These are phyloP conservation scores for Eilema caniola DNA, from an alignment of 2,888 invertebrate genomes.

Conservation along the genomic window DNA sequence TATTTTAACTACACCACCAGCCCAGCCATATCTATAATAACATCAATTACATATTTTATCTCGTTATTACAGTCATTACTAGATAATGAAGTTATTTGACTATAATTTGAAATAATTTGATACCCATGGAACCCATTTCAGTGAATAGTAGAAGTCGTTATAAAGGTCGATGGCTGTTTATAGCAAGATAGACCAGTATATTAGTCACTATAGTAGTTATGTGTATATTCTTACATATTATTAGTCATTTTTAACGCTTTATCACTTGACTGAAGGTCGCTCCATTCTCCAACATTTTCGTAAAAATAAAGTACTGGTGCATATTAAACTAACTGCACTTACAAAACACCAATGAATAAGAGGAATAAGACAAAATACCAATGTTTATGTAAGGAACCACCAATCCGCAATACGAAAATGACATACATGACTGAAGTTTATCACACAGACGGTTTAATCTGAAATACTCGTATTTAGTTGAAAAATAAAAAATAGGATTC, in stretches of 20 bases:
- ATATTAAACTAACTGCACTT: too few relatives aligned
- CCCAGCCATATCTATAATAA: constrained; percentile 31
- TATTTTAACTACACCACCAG: constrained; percentile 14
- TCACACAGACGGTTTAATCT: too few relatives aligned
- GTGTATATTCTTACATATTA: too few relatives aligned
- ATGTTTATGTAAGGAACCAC: too few relatives aligned
- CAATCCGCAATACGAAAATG: too few relatives aligned
- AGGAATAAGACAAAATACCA: too few relatives aligned
- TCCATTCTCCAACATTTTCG: not conserved
- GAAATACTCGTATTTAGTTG: too few relatives aligned
- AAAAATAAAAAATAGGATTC: too few relatives aligned
- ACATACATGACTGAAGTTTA: too few relatives aligned
- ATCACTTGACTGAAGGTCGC: too few relatives aligned
- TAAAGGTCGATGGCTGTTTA: constrained; percentile 12
- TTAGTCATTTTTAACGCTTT: not conserved
- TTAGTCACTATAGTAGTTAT: constrained; percentile 1
- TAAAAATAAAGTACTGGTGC: not conserved
- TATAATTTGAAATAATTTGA: constrained; percentile 30
- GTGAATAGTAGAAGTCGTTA: constrained; percentile 24
- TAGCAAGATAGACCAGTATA: constrained; percentile 14
- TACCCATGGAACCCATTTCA: constrained; percentile 23
- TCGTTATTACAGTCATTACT: constrained; percentile 35
- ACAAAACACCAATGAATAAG: not conserved
- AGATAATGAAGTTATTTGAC: constrained; percentile 27
- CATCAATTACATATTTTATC: constrained; percentile 28